These are phyloP conservation scores for Amia ocellicauda DNA, from an alignment of 2,113 vertebrate species.

Conservation along the genomic window DNA sequence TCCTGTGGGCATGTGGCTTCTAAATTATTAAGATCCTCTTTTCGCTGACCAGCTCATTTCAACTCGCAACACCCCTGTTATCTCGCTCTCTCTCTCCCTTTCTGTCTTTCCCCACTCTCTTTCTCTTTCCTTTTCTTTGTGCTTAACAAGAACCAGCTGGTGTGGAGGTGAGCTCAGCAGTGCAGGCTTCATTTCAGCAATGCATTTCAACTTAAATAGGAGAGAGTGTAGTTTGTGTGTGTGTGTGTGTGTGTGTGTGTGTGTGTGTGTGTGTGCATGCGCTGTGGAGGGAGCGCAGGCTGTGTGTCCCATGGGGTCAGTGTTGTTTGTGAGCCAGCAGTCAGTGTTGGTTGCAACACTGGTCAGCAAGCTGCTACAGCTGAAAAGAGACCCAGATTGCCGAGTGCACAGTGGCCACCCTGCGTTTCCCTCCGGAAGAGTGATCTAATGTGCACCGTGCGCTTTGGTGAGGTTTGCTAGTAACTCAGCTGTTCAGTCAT, in stretches of 20 bases:
- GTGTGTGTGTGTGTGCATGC: neutral
- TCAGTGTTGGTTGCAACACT: too few relatives aligned
- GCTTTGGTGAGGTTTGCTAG: too few relatives aligned
- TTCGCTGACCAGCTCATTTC: conserved; percentile 21
- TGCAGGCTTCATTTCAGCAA: neutral
- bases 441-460: too few relatives aligned
- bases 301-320: too few relatives aligned
- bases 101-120: conserved; percentile 9
- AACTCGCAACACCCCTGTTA: conserved; percentile 9
- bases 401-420: too few relatives aligned
- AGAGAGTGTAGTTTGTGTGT: neutral
- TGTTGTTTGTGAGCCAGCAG: too few relatives aligned
- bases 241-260: conserved; percentile 7
- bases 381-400: too few relatives aligned
- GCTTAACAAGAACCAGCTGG: neutral
- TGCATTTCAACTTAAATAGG: neutral
- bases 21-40: conserved; percentile 28
- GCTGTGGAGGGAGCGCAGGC: neutral
- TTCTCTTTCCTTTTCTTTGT: conserved; percentile 9
- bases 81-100: neutral
- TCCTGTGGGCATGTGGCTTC: conserved; percentile 20
- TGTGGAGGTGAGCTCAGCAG: neutral
- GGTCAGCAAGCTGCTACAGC: too few relatives aligned
- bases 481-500: too few relatives aligned
- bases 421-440: too few relatives aligned